Evolutionary conservation across 2,797 vertebrate genomes (phyloP).

Genomic region (Cyclopterus lumpus): DNA sequence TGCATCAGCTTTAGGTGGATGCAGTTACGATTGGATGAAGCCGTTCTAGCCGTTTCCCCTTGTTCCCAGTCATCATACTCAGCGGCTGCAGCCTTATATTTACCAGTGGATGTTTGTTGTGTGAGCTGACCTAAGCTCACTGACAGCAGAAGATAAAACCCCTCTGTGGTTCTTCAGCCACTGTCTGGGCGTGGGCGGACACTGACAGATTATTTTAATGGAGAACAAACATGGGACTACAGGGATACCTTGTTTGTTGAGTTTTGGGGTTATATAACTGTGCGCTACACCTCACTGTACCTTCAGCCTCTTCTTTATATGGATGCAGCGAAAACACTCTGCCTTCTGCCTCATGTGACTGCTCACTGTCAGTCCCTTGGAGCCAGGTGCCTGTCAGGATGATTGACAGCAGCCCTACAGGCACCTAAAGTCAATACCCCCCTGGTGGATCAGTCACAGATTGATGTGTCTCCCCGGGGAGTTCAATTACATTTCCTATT

Average conservation of each 20-base stretch:
- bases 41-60: no score
- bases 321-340: background rate
- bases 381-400: conserved; percentile 35
- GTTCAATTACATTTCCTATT: conserved; percentile 27
- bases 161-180: conserved; percentile 4
- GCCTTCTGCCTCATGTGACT: conserved; percentile 13
- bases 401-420: conserved; percentile 43
- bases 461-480: conserved; percentile 8
- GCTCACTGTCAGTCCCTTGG: conserved; percentile 19
- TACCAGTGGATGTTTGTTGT: background rate
- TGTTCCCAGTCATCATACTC: background rate
- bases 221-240: background rate
- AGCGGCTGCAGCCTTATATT: background rate
- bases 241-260: background rate
- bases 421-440: conserved; percentile 26
- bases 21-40: no score
- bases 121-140: background rate
- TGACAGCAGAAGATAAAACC: conserved; percentile 5
- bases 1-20: no score
- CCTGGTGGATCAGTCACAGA: conserved; percentile 19
- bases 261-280: background rate
- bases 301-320: background rate
- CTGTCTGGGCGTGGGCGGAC: background rate
- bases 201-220: background rate
- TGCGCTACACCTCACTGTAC: background rate